phyloP scores from a whole-genome alignment of 2,113 vertebrate species.

The Taxidea taxus region DNA sequence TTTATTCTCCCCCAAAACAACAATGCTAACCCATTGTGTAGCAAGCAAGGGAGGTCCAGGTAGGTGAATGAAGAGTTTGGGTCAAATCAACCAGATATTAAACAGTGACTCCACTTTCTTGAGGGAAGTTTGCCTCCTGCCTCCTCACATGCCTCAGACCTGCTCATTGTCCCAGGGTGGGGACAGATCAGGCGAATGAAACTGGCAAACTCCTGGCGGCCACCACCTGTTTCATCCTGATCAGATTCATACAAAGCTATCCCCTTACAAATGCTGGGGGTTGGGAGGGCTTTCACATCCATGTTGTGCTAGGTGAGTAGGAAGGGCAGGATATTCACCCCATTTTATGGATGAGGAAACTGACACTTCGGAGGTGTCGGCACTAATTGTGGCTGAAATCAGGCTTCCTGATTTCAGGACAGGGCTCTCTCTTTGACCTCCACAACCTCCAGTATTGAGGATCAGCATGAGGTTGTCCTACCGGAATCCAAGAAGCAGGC shows the following conservation, averaged over 20 bases:
- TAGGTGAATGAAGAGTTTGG: background rate
- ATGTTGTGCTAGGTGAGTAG: background rate
- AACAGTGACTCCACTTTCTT: background rate
- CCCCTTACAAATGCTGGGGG: background rate
- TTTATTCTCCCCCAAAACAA: background rate
- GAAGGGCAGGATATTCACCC: background rate
- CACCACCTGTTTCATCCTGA: background rate
- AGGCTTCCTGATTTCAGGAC: background rate
- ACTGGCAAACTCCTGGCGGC: background rate
- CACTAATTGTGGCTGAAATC: background rate
- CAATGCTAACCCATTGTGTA: background rate
- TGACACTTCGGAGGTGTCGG: background rate
- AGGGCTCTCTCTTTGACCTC: background rate
- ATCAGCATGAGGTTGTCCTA: background rate
- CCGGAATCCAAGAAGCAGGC: background rate
- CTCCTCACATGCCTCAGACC: background rate
- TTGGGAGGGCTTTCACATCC: background rate
- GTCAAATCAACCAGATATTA: background rate
- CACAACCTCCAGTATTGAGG: background rate
- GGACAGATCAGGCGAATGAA: background rate
- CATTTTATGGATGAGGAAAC: slow-evolving; percentile 22
- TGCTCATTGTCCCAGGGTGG: background rate
- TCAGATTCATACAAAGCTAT: background rate
- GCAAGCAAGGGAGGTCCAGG: background rate
- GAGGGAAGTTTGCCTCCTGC: background rate